These are phyloP conservation scores for Kryptopterus vitreolus DNA, from an alignment of 2,797 vertebrate species.

Conservation along the genomic window DNA sequence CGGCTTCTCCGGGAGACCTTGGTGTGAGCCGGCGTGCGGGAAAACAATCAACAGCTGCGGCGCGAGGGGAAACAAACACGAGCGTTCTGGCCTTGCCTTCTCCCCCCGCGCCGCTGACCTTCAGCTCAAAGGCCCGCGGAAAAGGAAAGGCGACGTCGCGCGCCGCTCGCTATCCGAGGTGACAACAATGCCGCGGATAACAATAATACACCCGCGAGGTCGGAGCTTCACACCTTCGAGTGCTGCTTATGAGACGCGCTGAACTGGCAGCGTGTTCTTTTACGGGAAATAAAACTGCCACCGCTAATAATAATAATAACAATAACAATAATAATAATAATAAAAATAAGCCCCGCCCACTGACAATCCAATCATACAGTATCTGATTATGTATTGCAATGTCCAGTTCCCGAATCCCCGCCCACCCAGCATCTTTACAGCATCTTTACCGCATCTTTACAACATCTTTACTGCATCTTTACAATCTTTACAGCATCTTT, in stretches of 20 bases:
- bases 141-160: constrained; percentile 51
- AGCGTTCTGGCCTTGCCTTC: constrained; percentile 38
- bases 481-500: no score
- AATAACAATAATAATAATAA: neutral
- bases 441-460: no score
- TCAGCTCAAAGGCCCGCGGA: constrained; percentile 52
- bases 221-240: neutral
- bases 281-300: no score
- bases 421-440: no score
- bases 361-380: neutral
- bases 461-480: no score
- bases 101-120: constrained; percentile 51
- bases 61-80: constrained; percentile 44
- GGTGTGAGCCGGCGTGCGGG: constrained; percentile 52
- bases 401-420: neutral
- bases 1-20: constrained; percentile 58
- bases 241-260: neutral
- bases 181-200: constrained; percentile 30
- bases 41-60: constrained; percentile 56
- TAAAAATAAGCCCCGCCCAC: neutral
- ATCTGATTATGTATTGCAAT: neutral
- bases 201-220: constrained; percentile 26
- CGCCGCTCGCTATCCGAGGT: constrained; percentile 37
- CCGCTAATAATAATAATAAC: no score
- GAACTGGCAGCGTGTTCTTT: no score